These are phyloP conservation scores for Cydia strobilella DNA, from an alignment of 1,140 invertebrate species.

Conservation along the genomic window DNA sequence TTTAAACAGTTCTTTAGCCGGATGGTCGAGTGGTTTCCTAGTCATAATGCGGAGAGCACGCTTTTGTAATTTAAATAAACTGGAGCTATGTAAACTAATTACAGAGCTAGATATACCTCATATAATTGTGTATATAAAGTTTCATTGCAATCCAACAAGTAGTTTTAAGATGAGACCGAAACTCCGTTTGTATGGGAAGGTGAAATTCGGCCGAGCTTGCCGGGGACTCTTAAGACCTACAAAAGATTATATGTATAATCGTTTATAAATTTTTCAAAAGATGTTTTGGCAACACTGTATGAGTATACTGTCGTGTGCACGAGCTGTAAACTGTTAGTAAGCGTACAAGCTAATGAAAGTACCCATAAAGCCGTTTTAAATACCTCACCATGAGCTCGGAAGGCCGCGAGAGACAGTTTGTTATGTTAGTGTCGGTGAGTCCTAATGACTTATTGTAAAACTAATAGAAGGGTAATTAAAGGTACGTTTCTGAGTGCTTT, in stretches of 20 bases:
- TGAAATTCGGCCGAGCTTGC: too few species aligned
- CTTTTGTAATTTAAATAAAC: too few species aligned
- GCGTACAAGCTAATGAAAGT: background rate
- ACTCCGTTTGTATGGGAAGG: too few species aligned
- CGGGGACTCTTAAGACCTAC: too few species aligned
- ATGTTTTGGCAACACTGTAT: background rate
- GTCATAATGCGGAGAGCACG: too few species aligned
- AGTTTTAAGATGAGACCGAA: too few species aligned
- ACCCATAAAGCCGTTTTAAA: background rate
- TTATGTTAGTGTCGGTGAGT: conserved; percentile 14
- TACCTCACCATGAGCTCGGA: background rate
- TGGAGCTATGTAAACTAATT: too few species aligned
- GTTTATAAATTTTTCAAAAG: background rate
- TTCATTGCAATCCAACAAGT: too few species aligned
- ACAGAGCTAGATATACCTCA: too few species aligned
- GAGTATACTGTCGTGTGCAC: background rate
- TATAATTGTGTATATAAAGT: too few species aligned
- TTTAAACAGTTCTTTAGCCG: too few species aligned
- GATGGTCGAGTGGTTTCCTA: too few species aligned
- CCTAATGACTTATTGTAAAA: background rate
- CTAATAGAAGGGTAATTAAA: background rate
- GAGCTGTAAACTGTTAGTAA: background rate
- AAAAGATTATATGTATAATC: background rate
- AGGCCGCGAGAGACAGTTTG: conserved; percentile 1
- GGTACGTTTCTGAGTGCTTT: background rate